phyloP scores from a whole-genome alignment of 2,888 invertebrate species.

The Drosophila imparisetae region DNA sequence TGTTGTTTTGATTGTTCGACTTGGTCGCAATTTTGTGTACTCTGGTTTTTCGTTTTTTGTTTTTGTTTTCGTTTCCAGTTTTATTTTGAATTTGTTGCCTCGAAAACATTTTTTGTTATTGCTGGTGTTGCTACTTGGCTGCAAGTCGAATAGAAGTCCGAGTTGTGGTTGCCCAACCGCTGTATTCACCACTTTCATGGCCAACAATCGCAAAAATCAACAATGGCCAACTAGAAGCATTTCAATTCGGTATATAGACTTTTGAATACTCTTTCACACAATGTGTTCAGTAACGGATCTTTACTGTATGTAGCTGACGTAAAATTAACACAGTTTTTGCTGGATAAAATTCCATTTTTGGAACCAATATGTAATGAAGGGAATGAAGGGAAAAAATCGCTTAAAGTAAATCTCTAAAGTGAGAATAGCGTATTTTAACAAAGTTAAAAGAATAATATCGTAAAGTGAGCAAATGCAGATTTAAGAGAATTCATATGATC shows the following conservation, averaged over 20 bases:
- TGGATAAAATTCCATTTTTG: neutral
- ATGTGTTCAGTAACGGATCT: neutral
- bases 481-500: neutral
- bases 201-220: conserved; percentile 54
- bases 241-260: neutral
- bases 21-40: conserved; percentile 29
- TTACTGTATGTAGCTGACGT: neutral
- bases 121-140: conserved; percentile 24
- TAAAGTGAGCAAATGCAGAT: no score
- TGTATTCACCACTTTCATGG: conserved; percentile 61
- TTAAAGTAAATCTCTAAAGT: neutral
- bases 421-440: neutral
- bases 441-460: neutral
- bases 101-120: conserved; percentile 12
- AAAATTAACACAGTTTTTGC: neutral
- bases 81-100: neutral
- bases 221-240: conserved; percentile 7
- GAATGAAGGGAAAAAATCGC: neutral
- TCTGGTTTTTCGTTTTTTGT: neutral
- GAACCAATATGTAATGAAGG: neutral
- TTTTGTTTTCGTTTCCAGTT: conserved; percentile 3
- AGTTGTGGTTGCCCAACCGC: conserved; percentile 43
- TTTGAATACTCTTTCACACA: neutral
- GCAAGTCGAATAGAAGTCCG: conserved; percentile 35
- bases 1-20: conserved; percentile 53